Conservation (phyloP, 2,888 invertebrate genomes). For the Hirtodrosophila histrioides region DNA sequence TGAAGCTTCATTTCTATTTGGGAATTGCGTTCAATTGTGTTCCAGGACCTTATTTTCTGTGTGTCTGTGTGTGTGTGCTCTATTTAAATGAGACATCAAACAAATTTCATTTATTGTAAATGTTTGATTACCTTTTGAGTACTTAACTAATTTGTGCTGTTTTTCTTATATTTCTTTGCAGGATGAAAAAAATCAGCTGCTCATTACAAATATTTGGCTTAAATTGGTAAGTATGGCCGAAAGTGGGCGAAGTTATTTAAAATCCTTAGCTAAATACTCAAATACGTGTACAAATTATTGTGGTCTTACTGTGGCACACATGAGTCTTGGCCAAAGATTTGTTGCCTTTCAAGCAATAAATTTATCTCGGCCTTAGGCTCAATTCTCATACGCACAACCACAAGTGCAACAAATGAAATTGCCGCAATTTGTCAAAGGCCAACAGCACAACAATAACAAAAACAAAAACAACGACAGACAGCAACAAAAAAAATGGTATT, state of each 20-base stretch:
- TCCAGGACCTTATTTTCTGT: too few relatives aligned
- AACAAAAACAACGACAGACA: background rate
- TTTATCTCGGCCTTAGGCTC: conserved; percentile 44
- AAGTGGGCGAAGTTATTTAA: conserved; percentile 11
- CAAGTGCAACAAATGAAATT: conserved; percentile 59
- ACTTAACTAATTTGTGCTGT: conserved; percentile 9
- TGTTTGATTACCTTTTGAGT: conserved; percentile 3
- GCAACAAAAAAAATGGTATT: conserved; percentile 32
- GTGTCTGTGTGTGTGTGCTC: background rate
- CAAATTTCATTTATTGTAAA: conserved; percentile 20
- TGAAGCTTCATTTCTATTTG: conserved; percentile 8
- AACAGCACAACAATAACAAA: conserved; percentile 14
- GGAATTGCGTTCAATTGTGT: conserved; percentile 2
- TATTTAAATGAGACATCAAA: conserved; percentile 32
- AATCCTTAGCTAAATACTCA: conserved; percentile 31
- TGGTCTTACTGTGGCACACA: conserved; percentile 25
- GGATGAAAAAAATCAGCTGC: conserved; percentile 98
- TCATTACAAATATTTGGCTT: conserved; percentile 98
- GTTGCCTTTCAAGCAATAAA: conserved; percentile 50
- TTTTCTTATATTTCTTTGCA: conserved; percentile 85
- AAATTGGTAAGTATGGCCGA: conserved; percentile 95
- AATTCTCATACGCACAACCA: conserved; percentile 14
- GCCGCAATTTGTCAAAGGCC: conserved; percentile 58
- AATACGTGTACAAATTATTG: conserved; percentile 32
- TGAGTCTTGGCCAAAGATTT: conserved; percentile 47